A percentile compares a stretch with the other conserved stretches of the same genome.
These are phyloP conservation scores for Micronycteris hirsuta DNA, from an alignment of 2,113 vertebrate genomes.

Conservation along the genomic window DNA sequence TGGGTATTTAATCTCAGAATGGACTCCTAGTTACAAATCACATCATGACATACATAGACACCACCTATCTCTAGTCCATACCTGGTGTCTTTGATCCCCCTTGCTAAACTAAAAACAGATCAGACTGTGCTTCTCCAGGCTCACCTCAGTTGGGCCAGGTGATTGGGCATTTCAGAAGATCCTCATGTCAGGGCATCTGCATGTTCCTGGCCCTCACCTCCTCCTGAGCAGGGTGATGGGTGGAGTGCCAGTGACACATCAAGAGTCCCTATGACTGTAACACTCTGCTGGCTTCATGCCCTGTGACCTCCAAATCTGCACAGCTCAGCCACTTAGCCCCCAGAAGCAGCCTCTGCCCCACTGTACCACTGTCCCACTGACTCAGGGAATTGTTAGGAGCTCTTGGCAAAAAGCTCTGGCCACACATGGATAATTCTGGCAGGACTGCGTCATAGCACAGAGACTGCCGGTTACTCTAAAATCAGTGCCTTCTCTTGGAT, in stretches of 20 bases:
- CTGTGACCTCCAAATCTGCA: not conserved
- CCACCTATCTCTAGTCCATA: accelerated
- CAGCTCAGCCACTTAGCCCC: slow-evolving; percentile 37
- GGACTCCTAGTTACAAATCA: not conserved
- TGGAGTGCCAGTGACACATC: not conserved
- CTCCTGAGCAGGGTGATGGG: not conserved
- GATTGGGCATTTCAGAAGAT: not conserved
- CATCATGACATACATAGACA: accelerated
- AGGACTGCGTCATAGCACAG: not conserved
- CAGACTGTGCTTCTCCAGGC: not conserved
- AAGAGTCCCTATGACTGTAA: not conserved
- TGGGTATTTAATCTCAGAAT: not conserved
- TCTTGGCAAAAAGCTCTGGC: not conserved
- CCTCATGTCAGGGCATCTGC: not conserved
- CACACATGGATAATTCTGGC: not conserved
- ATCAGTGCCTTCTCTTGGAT: not conserved
- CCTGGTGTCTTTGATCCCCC: not conserved
- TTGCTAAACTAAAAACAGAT: not conserved
- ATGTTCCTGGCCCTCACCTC: not conserved
- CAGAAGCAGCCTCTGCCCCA: not conserved
- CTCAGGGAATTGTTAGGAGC: not conserved
- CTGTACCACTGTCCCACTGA: too few species aligned
- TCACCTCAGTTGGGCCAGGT: not conserved
- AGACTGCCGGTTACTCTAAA: not conserved
- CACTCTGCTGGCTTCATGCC: not conserved